Percentiles rank a stretch among this genome's conserved stretches.
Evolutionary conservation across 2,113 vertebrate genomes (phyloP).

Genomic region (Gobio gobio): DNA sequence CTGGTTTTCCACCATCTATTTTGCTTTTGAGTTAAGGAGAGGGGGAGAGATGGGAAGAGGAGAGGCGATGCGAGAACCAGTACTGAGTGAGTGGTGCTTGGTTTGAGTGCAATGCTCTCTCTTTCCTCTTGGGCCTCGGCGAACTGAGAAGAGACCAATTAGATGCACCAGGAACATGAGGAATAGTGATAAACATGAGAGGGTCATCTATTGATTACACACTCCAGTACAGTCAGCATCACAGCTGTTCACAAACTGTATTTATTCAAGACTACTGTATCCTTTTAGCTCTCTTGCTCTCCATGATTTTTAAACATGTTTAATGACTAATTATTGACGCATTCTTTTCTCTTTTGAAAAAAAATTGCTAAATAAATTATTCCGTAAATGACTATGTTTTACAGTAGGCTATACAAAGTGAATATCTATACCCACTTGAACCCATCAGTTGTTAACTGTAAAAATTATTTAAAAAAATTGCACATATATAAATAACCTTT

Average conservation of each 20-base stretch:
- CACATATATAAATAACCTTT: no score
- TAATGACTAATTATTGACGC: neutral
- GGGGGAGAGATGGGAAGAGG: constrained; percentile 60
- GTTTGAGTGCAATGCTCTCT: constrained; percentile 70
- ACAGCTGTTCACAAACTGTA: neutral
- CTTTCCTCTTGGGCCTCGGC: constrained; percentile 69
- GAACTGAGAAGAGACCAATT: constrained; percentile 59
- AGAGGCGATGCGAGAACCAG: constrained; percentile 56
- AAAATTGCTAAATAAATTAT: no score
- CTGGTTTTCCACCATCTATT: constrained; percentile 78
- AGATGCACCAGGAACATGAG: constrained; percentile 4
- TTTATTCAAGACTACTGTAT: neutral
- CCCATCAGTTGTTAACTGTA: no score
- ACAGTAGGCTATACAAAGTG: no score
- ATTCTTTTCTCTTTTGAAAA: neutral
- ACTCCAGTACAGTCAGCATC: neutral
- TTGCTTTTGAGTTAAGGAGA: constrained; percentile 69
- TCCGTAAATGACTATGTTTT: no score
- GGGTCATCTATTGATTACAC: constrained; percentile 20
- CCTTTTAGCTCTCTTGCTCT: neutral
- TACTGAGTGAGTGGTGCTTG: constrained; percentile 67
- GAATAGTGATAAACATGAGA: constrained; percentile 17
- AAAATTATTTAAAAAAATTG: no score
- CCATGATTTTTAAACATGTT: neutral
- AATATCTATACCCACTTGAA: no score